Evolutionary conservation across 2,888 invertebrate species (phyloP), one percentile per base, ranked within the genome.

Genomic region (Orchesella flavescens): DNA sequence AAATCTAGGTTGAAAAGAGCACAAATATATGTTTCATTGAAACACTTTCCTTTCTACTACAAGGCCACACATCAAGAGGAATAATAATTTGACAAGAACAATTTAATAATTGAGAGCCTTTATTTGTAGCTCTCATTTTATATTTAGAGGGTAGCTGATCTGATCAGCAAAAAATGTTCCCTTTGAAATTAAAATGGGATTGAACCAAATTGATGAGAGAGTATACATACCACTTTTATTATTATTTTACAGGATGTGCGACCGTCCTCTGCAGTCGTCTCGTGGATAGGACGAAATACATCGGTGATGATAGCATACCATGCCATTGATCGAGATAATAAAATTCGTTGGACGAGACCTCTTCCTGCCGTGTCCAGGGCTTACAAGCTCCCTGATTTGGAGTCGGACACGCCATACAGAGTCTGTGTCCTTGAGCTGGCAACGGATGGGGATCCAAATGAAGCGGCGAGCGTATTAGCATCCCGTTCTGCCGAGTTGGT

Each of bases 251-350:
- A 88, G 88, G 95, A 96, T 90, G 94, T 96, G 85, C 95, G 95
- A 90, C 95, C 96, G 63, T 95, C 94, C 91, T 95, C 95, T 77
- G 94, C 96, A 86, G 92, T 95, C 88, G 95, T 96, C 34, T 95
- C 96, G 87, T 97, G 96, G 97, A 95, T 96, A 90, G 95, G 95
- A 89, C 93, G 95, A 88, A 96, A 96, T 91, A 95, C 95, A 90
- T 94, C 94, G 80, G 88, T 89, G 15, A 94, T 95, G 92, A 94
- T 96, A 89, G 94, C 94, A 89, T 96, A 95, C 91, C 94, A 94
- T 90, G 93, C 94, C 86, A 90, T 93, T 89, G 93, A 93, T 89
- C 91, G 91, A 73, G 90, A 91, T 81, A 92, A 92, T 88, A 92
- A 92, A 90, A 92, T 93, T 89, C 93, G 95, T 87, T 93, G 94